Conservation (phyloP, 1,140 invertebrate species). For the Diabrotica undecimpunctata region DNA sequence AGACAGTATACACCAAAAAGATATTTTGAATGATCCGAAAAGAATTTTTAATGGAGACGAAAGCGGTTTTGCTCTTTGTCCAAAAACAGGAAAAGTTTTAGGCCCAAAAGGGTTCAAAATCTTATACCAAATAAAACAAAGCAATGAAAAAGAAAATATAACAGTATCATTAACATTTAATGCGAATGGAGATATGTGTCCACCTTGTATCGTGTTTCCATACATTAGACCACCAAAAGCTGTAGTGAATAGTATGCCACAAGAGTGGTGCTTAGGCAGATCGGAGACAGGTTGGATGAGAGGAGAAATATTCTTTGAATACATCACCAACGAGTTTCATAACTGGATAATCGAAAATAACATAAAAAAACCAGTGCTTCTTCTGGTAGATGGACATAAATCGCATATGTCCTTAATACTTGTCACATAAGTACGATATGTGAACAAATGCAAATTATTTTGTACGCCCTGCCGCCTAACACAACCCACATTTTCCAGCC, state of each 20-base stretch:
- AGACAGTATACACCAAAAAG: neutral
- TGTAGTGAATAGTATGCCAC: slow-evolving; percentile 37
- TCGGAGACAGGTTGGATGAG: slow-evolving; percentile 44
- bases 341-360: slow-evolving; percentile 25
- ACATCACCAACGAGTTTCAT: slow-evolving; percentile 20
- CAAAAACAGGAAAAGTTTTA: slow-evolving; percentile 27
- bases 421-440: neutral
- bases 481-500: neutral
- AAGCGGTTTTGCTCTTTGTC: too few species aligned
- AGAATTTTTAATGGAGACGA: slow-evolving; percentile 10
- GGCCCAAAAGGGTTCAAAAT: too few species aligned
- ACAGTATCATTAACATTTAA: too few species aligned
- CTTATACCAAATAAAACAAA: too few species aligned
- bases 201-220: too few species aligned
- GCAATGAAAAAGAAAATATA: too few species aligned
- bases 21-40: neutral
- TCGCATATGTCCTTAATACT: slow-evolving; percentile 12
- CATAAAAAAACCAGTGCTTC: slow-evolving; percentile 28
- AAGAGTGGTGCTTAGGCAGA: slow-evolving; percentile 41
- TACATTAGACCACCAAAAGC: too few species aligned
- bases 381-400: slow-evolving; percentile 32
- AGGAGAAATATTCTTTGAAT: slow-evolving; percentile 29
- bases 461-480: slow-evolving; percentile 4
- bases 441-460: neutral
- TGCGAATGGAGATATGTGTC: too few species aligned